A percentile compares a stretch with the other conserved stretches of the same genome.
Conservation (phyloP, 53 echinoderm and acorn worm species). For the Patiria pectinifera region DNA sequence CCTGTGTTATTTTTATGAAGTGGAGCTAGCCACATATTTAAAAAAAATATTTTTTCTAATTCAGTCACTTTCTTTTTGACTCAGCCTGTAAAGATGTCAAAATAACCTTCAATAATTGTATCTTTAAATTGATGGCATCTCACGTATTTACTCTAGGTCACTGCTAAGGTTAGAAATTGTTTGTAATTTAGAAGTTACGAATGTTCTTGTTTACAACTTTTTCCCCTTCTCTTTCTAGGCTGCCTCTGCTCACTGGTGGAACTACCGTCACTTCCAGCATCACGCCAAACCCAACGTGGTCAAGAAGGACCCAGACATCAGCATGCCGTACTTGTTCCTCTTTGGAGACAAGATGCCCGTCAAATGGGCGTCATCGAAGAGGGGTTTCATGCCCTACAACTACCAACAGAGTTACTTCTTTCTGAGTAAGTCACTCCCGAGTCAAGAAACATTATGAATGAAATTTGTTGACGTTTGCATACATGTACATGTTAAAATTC, state of each 20-base stretch:
- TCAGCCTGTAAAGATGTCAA: too few species aligned
- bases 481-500: too few species aligned
- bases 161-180: too few species aligned
- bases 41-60: too few species aligned
- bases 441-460: neutral
- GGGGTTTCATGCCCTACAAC: constrained; percentile 90
- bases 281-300: constrained; percentile 96
- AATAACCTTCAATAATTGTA: too few species aligned
- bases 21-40: too few species aligned
- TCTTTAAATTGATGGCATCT: too few species aligned
- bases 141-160: too few species aligned
- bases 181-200: neutral
- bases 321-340: constrained; percentile 86
- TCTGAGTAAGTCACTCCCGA: constrained; percentile 73
- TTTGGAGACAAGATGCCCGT: constrained; percentile 95
- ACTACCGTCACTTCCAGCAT: constrained; percentile 92
- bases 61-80: too few species aligned
- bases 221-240: constrained; percentile 57
- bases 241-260: constrained; percentile 96
- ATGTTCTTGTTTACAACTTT: neutral
- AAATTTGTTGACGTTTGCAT: neutral
- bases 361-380: constrained; percentile 48
- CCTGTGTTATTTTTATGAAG: too few species aligned
- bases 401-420: constrained; percentile 93
- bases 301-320: constrained; percentile 88